Conservation (phyloP, 1,140 invertebrate species). For the Drosophila saltans region DNA sequence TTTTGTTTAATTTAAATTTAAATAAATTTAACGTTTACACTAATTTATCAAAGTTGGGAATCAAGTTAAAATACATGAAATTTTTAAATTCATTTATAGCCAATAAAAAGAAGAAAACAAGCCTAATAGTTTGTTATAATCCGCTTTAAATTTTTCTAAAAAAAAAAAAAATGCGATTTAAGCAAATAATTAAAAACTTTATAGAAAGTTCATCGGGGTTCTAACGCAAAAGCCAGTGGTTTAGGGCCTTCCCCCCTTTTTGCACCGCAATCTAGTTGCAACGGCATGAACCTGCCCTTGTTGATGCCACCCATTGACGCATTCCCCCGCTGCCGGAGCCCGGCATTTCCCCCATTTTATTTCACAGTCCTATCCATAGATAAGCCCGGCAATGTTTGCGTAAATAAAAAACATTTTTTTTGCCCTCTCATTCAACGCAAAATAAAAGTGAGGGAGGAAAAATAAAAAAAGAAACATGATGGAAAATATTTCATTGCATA, state of each 20-base stretch:
- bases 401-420: conserved; percentile 50
- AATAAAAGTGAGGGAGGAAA: conserved; percentile 29
- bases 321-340: neutral
- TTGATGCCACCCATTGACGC: neutral
- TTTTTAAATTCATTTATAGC: neutral
- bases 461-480: conserved; percentile 18
- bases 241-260: neutral
- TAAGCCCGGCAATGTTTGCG: conserved; percentile 59
- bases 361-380: conserved; percentile 47
- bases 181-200: conserved; percentile 1
- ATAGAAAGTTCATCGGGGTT: neutral
- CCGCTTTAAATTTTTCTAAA: neutral
- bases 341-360: conserved; percentile 4
- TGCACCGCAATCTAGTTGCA: neutral
- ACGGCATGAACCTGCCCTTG: conserved; percentile 6
- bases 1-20: too few species aligned
- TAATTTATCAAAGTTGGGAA: too few species aligned
- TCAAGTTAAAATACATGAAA: neutral
- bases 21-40: too few species aligned
- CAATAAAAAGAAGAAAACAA: neutral
- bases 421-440: conserved; percentile 18
- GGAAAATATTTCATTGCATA: conserved; percentile 46
- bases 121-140: neutral
- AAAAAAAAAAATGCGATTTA: neutral
- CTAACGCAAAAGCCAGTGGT: neutral